A percentile compares a stretch with the other conserved stretches of the same genome.
Evolutionary conservation across 1,140 invertebrate genomes (phyloP).

Genomic region (Orius insidiosus): DNA sequence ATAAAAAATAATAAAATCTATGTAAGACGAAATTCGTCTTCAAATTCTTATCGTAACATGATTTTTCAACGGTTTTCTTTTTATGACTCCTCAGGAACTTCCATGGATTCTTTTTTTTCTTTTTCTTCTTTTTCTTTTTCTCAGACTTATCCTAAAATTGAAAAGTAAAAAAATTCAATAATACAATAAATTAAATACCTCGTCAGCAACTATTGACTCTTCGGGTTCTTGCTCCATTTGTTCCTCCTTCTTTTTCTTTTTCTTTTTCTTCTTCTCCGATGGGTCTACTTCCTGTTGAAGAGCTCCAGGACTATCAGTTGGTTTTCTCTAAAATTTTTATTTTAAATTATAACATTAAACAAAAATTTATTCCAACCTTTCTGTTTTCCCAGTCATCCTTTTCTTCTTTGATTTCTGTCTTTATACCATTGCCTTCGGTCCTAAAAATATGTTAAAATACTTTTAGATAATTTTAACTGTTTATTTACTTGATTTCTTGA

Average conservation of each 20-base stretch:
- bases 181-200: slow-evolving; percentile 10
- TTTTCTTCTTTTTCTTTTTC: slow-evolving; percentile 42
- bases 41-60: too few species aligned
- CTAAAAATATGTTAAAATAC: slow-evolving; percentile 5
- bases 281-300: background rate
- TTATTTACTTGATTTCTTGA: background rate
- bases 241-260: slow-evolving; percentile 22
- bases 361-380: slow-evolving; percentile 9
- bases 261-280: slow-evolving; percentile 32
- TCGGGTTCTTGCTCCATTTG: slow-evolving; percentile 16
- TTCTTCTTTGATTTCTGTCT: slow-evolving; percentile 3
- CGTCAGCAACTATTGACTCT: slow-evolving; percentile 19
- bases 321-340: background rate
- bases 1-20: too few species aligned
- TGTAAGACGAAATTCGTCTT: too few species aligned
- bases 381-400: slow-evolving; percentile 3
- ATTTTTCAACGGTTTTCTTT: too few species aligned
- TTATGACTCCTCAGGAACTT: slow-evolving; percentile 3
- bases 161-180: too few species aligned
- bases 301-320: background rate
- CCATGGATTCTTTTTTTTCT: slow-evolving; percentile 13
- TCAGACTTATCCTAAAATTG: slow-evolving; percentile 2
- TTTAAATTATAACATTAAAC: slow-evolving; percentile 2
- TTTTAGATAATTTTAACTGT: background rate
- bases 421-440: background rate